These are phyloP conservation scores for Pterocles burchelli DNA, from an alignment of 2,113 vertebrate species.

Conservation along the genomic window DNA sequence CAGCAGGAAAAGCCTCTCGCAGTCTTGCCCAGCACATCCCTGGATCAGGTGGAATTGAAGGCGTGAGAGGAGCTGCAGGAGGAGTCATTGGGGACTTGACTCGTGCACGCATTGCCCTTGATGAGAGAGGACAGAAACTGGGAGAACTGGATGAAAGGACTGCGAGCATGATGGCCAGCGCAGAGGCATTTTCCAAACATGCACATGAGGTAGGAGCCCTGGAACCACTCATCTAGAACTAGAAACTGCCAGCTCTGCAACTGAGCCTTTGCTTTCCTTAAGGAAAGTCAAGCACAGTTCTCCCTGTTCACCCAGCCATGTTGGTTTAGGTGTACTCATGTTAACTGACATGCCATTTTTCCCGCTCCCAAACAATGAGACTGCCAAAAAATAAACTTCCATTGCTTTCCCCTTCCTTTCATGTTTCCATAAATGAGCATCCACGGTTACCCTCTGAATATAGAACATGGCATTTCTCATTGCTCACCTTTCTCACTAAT, in stretches of 20 bases:
- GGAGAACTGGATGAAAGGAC: slow-evolving; percentile 96
- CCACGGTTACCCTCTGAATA: background rate
- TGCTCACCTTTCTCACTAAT: background rate
- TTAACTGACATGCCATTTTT: background rate
- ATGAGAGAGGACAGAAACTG: slow-evolving; percentile 93
- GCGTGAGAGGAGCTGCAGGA: slow-evolving; percentile 87
- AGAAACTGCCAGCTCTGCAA: background rate
- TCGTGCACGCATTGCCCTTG: slow-evolving; percentile 90
- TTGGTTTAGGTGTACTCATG: background rate
- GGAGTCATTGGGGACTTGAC: slow-evolving; percentile 92
- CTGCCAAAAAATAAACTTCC: background rate
- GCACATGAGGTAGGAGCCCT: slow-evolving; percentile 87
- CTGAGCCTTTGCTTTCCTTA: background rate
- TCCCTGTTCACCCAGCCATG: rapidly evolving
- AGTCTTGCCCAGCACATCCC: slow-evolving; percentile 97
- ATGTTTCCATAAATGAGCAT: background rate
- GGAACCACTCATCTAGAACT: background rate
- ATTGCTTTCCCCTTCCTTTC: background rate
- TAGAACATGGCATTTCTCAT: background rate
- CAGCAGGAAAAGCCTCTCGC: slow-evolving; percentile 92
- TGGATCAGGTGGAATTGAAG: slow-evolving; percentile 87
- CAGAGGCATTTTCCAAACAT: slow-evolving; percentile 94
- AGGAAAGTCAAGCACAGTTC: background rate
- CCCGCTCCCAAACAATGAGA: background rate
- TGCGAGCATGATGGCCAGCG: slow-evolving; percentile 94